Evolutionary conservation across 2,888 invertebrate species (phyloP).

Genomic region (Epicampocera succincta): DNA sequence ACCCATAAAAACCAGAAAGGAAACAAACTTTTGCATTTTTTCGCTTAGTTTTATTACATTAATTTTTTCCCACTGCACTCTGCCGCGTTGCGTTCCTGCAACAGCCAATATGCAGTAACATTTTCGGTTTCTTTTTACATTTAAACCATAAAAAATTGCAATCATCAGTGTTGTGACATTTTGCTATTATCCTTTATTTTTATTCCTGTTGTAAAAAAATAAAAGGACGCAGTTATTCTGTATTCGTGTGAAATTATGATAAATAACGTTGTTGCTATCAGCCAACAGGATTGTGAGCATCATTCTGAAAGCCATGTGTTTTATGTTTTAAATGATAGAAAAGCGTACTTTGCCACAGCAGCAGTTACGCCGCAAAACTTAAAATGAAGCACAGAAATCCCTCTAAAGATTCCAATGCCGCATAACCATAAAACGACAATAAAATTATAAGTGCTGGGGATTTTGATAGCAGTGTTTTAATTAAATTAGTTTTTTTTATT

Average conservation of each 20-base stretch:
- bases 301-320: slow-evolving; percentile 57
- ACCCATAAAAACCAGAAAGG: slow-evolving; percentile 46
- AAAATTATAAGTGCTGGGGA: slow-evolving; percentile 62
- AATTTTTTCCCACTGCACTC: slow-evolving; percentile 47
- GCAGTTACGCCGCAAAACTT: slow-evolving; percentile 50
- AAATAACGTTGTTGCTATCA: slow-evolving; percentile 63
- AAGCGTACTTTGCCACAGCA: slow-evolving; percentile 7
- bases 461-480: slow-evolving; percentile 68
- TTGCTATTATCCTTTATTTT: slow-evolving; percentile 62
- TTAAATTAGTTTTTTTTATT: slow-evolving; percentile 71
- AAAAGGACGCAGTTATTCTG: slow-evolving; percentile 55
- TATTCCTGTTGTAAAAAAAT: slow-evolving; percentile 6
- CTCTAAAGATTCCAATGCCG: slow-evolving; percentile 27
- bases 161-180: slow-evolving; percentile 69
- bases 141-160: slow-evolving; percentile 68
- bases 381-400: slow-evolving; percentile 19
- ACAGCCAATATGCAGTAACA: slow-evolving; percentile 53
- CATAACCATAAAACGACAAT: slow-evolving; percentile 44
- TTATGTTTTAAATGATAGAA: slow-evolving; percentile 41
- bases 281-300: slow-evolving; percentile 34
- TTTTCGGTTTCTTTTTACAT: slow-evolving; percentile 36
- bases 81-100: slow-evolving; percentile 8
- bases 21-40: slow-evolving; percentile 60
- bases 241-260: slow-evolving; percentile 72
- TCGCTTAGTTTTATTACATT: slow-evolving; percentile 66